These are phyloP conservation scores for Eospalax fontanierii DNA, from an alignment of 2,797 vertebrate genomes.

Conservation along the genomic window DNA sequence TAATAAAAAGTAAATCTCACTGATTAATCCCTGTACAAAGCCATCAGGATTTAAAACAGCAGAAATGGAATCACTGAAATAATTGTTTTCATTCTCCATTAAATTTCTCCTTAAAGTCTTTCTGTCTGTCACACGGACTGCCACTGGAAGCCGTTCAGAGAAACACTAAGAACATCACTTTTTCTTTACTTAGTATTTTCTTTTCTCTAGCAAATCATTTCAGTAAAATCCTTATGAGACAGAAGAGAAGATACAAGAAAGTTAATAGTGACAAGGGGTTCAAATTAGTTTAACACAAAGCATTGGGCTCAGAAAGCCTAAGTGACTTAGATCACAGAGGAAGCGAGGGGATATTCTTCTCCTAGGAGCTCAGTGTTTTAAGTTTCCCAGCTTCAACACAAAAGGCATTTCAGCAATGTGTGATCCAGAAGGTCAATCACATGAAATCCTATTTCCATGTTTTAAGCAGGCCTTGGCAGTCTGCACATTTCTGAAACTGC, in stretches of 20 bases:
- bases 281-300: constrained; percentile 61
- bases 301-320: constrained; percentile 49
- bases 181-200: constrained; percentile 62
- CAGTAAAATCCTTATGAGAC: constrained; percentile 54
- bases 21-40: constrained; percentile 66
- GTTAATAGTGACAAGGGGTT: constrained; percentile 19
- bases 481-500: constrained; percentile 80
- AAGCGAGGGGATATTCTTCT: constrained; percentile 37
- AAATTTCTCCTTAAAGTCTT: constrained; percentile 43
- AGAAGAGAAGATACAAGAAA: constrained; percentile 26
- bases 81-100: constrained; percentile 67
- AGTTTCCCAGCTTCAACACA: constrained; percentile 70
- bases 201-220: background rate
- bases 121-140: constrained; percentile 34
- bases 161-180: background rate
- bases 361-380: constrained; percentile 73
- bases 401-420: constrained; percentile 80
- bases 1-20: constrained; percentile 67
- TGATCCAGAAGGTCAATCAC: constrained; percentile 82
- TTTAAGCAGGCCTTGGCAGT: constrained; percentile 83
- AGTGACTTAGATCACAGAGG: constrained; percentile 52
- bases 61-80: constrained; percentile 59
- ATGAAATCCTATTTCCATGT: constrained; percentile 84
- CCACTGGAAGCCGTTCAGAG: constrained; percentile 30
- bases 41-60: constrained; percentile 69